Base-by-base conservation (phyloP, 2,113 vertebrate species). In the Coturnix japonica region DNA sequence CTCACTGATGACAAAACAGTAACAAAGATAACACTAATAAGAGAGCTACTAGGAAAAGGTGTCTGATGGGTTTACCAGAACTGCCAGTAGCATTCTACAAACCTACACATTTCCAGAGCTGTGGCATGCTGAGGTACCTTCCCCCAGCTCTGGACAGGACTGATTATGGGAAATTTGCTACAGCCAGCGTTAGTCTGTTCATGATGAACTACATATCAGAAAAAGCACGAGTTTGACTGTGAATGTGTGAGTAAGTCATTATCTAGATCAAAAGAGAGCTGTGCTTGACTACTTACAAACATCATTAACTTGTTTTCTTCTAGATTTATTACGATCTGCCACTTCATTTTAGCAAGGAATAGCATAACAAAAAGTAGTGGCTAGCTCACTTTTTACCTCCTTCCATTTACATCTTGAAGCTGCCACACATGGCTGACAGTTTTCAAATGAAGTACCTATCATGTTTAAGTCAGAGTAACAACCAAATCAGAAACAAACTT, bases 301-400 rank as follows among this genome's bases (percentile, higher is more conserved):
- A 77, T 94, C 84, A 74, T 71, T 80, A 57, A 71, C 67, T 91
- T 90, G 88, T 93, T 94, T 94, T 78, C 86, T 94, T 92, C 67
- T 85, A 84, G 70, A 80, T 87, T 87, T 47, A 44, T 57, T 67
- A 87, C 91, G 93, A 80, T 51, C 87, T 94, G 81, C 88, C 95
- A 86, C 90, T 94, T 94, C 44, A 76, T 56, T 92, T 74, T 44
- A 80, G 63, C 73, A 90, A 54, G 22, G 16, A 56, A 65, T 19
- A 85, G 37, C 78, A 49, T 18, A 79, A 60, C 69, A 70, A 91
- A 87, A 93, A 74, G 35, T 43, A 66, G 46, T 8, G 15, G 49
- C 67, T 37, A 35, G 44, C 13, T 73, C 70, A 6, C 21, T 66
- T 80, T 22, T 66, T 70, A 54, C 73, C 13, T 51, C 19, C 26